Evolutionary conservation across 2,797 vertebrate genomes (phyloP).

Genomic region (Semaprochilodus insignis): DNA sequence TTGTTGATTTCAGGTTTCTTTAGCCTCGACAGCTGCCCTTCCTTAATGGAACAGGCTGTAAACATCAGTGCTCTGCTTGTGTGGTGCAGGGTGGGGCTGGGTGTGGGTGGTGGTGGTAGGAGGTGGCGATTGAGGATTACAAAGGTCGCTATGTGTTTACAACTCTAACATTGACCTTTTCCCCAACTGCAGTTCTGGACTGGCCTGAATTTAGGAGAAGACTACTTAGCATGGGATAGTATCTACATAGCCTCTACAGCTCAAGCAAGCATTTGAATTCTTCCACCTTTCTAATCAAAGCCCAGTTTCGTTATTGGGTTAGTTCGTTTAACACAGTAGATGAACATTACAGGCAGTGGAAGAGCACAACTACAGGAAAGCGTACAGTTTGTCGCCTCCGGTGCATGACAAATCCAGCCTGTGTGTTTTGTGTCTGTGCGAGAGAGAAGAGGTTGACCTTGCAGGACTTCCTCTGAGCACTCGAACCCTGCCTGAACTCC

Average conservation of each 20-base stretch:
- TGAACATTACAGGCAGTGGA: background rate
- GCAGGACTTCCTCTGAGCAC: slow-evolving; percentile 25
- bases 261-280: background rate
- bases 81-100: background rate
- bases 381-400: background rate
- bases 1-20: no score
- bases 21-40: background rate
- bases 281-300: background rate
- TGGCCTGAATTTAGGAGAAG: background rate
- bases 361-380: background rate
- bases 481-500: slow-evolving; percentile 2
- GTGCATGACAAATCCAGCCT: slow-evolving; percentile 2
- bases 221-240: background rate
- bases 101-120: background rate
- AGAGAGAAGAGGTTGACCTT: slow-evolving; percentile 20
- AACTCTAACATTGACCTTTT: background rate
- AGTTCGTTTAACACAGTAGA: slow-evolving; percentile 1
- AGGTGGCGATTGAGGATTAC: background rate
- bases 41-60: background rate
- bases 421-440: background rate
- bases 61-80: background rate
- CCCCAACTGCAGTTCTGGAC: background rate
- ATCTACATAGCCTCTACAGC: background rate
- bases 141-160: slow-evolving; percentile 32
- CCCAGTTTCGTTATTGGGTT: background rate